Evolutionary conservation across 2,113 vertebrate species (phyloP), one percentile per base, ranked within the genome.

Genomic region (Pelodiscus sinensis): DNA sequence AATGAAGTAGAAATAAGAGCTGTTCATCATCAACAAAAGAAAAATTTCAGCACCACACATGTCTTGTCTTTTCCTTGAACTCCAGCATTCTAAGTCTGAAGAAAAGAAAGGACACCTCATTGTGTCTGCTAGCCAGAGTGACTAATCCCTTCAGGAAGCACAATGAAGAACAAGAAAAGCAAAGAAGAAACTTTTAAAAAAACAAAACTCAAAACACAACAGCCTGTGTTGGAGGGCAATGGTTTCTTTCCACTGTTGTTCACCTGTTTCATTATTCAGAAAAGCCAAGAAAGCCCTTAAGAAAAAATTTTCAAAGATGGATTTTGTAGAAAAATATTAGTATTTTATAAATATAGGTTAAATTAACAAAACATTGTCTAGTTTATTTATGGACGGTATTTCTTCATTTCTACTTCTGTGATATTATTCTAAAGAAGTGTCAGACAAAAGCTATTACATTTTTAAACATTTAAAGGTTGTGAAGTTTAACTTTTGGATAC

Each of bases 131-230:
- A 86, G 65, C 92, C 91, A 92, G 35, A 81, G 71, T 92, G 50
- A 94, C 94, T 94, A 95, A 96, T 91, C 62, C 92, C 80, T 87
- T 91, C 84, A 95, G 88, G 88, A 93, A 95, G 91, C 82, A 88
- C 71, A 96, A 78, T 55, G 81, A 85, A 94, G 50, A 18, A 94
- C 86, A 58, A 91, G 55, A 82, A 96, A 96, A 65, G 82, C 80
- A 93, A 96, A 94, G 92, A 96, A 95, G 90, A 95, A 92, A 89
- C 75, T 86, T 86, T 90, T 87, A 94, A 95, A 73, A 91, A 84
- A 56, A 68, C 8, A 31, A 65, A 65, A 44, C 44, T 6, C 44
- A 44, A 44, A 6, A 44, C 44, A 44, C 44, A 44, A 54, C 52
- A 68, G 35, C 19, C 27, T 94, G 56, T 51, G 51, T 24, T 86